Evolutionary conservation across 1,140 invertebrate species (phyloP).

Genomic region (Asbolus verrucosus): DNA sequence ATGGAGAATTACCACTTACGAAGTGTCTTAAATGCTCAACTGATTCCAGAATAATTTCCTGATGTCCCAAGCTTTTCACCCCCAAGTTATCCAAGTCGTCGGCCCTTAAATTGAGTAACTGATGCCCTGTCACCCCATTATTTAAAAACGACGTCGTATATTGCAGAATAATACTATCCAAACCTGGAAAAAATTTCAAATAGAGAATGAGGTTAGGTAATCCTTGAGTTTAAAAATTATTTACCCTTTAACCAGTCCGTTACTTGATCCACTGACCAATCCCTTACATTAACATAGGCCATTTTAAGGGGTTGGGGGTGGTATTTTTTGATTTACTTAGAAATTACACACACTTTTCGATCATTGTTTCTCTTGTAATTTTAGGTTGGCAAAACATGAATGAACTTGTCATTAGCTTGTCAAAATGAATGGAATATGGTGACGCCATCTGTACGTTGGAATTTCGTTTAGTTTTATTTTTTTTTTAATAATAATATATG

Average conservation of each 20-base stretch:
- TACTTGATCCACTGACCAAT: slow-evolving; percentile 94
- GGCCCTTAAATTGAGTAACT: slow-evolving; percentile 83
- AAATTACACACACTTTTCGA: not conserved
- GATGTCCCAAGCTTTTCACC: slow-evolving; percentile 88
- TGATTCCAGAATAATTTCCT: slow-evolving; percentile 92
- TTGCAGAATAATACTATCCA: slow-evolving; percentile 83
- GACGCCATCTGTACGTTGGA: not conserved
- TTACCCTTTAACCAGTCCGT: slow-evolving; percentile 92
- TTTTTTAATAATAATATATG: not conserved
- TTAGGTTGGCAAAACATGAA: slow-evolving; percentile 1
- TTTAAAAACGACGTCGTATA: slow-evolving; percentile 87
- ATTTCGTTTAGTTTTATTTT: not conserved
- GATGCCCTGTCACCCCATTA: slow-evolving; percentile 84
- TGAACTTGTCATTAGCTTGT: slow-evolving; percentile 6
- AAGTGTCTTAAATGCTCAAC: slow-evolving; percentile 90
- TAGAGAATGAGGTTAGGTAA: slow-evolving; percentile 24
- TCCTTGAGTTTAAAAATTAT: slow-evolving; percentile 17
- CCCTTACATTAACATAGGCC: slow-evolving; percentile 90
- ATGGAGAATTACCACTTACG: no score
- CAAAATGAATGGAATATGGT: not conserved
- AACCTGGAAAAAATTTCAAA: slow-evolving; percentile 71
- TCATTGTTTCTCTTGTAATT: not conserved
- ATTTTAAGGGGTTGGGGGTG: slow-evolving; percentile 63
- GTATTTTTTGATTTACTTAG: not conserved
- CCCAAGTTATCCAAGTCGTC: slow-evolving; percentile 90